These are phyloP conservation scores for Asarcornis scutulata DNA, from an alignment of 2,113 vertebrate species.

Conservation along the genomic window DNA sequence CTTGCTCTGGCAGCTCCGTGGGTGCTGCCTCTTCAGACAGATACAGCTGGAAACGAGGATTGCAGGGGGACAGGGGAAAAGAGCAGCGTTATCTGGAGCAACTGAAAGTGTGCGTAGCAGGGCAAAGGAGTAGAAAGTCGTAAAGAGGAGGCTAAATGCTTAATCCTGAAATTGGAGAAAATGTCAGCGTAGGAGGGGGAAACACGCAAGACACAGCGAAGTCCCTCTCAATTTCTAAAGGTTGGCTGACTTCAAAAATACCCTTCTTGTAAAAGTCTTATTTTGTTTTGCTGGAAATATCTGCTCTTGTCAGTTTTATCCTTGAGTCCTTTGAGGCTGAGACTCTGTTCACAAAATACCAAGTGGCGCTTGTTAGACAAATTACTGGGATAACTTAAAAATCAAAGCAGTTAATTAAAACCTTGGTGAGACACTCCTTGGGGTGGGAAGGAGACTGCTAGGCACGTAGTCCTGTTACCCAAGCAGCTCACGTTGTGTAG, in stretches of 20 bases:
- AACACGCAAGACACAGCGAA: background rate
- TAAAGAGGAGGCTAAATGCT: slow-evolving; percentile 13
- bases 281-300: background rate
- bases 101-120: background rate
- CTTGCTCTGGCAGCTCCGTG: background rate
- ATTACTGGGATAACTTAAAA: slow-evolving; percentile 36
- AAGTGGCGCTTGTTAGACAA: slow-evolving; percentile 1
- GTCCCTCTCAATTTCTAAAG: background rate
- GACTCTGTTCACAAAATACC: background rate
- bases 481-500: background rate
- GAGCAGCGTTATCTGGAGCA: background rate
- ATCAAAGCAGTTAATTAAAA: slow-evolving; percentile 57
- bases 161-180: slow-evolving; percentile 20
- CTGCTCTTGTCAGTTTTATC: background rate
- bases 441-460: slow-evolving; percentile 13
- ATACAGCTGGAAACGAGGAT: background rate
- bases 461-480: background rate
- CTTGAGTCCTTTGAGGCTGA: background rate
- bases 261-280: background rate
- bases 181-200: slow-evolving; percentile 62
- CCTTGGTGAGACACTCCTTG: slow-evolving; percentile 27
- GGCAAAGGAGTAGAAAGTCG: background rate
- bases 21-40: background rate
- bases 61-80: background rate
- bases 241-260: background rate